Evolutionary conservation across 2,888 invertebrate species (phyloP), one percentile per base, ranked within the genome.

Genomic region (Papilio gigon): DNA sequence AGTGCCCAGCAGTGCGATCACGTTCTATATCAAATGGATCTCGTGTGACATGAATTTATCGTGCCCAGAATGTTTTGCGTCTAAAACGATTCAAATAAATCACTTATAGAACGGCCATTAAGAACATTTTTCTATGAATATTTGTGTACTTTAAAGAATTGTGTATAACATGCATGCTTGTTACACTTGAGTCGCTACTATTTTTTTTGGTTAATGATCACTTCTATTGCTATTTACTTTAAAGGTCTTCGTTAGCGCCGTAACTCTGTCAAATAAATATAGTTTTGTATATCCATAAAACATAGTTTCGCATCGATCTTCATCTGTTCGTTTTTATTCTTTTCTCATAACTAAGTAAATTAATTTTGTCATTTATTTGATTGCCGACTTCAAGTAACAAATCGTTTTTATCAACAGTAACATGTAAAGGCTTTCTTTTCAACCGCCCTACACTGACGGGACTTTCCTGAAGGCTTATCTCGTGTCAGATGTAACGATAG

Each of bases 1-100:
- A 79, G 78, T 71, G 70, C 20, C 12, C 33, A 53, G 30, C 60
- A 22, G 47, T 61, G 50, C 67, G 37, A 67, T 67, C 50, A 60
- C 59, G 44, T 66, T 27, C 66, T 6, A 50, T 47, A 47, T 25
- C 35, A 47, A 66, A 47, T 60, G 47, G 35, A 60, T 35, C 44
- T 37, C n/a, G 27, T 27, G 47, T 60, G 37, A 66, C 60, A 66
- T 47, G 47, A 50, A 67, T 60, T 66, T 66, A 66, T 66, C 37
- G 22, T 50, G 20, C 8, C 37, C 22, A 63, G 63, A 60, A 40
- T 60, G 60, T 40, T 60, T 11, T 11, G 4, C 8, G 9, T 14
- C 37, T 6, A 47, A 22, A n/a, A 12, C 8, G 8, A 47, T 11
- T 20, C 22, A 47, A 47, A 47, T 47, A 47, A 47, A 47, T 22